Evolutionary conservation across 2,113 vertebrate genomes (phyloP), one percentile per base, ranked within the genome.

Genomic region (Cebidichthys violaceus): DNA sequence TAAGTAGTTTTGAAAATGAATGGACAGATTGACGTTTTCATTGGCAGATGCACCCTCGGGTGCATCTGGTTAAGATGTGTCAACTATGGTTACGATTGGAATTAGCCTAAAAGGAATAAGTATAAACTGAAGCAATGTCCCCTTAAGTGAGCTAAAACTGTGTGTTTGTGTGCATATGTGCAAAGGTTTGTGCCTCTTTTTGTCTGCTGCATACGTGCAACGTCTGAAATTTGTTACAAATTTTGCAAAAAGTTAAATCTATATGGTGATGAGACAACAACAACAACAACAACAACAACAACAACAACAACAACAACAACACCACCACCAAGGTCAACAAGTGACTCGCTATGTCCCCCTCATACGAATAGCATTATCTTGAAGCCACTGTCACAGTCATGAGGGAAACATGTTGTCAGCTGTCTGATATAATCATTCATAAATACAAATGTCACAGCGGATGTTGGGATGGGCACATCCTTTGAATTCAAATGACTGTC

Each of bases 381-480:
- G 39, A 72, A 72, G 54, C 17, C 9, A 2, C 62, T 74, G 55
- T 73, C 52, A 79, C 33, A 81, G 66, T 14, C 27, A n/a, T 6
- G 41, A 69, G 47, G 82, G 69, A 81, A 68, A 52, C 69, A 70
- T 43, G 33, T 39, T 54, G 80, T 79, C 59, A 68, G 45, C 79
- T 81, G 86, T 72, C 73, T 73, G 60, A 74, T 75, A 69, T 50
- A 14, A 84, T 79, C 59, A 71, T 81, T 76, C 70, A 65, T 70
- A 82, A 54, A 79, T 43, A 69, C 73, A 73, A 88, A 80, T 83
- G 83, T 88, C 77, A 85, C 43, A 31, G 29, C 3, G 4, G 75
- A 66, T 84, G 84, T 70, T 72, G 60, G 35, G 33, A 69, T 65
- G 69, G 76, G 73, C 27, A 33, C 22, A 15, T 61, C 52, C 61